Percentiles rank a stretch among this genome's conserved stretches.
Conservation (phyloP, 2,113 vertebrate genomes). For the Opisthocomus hoazin region DNA sequence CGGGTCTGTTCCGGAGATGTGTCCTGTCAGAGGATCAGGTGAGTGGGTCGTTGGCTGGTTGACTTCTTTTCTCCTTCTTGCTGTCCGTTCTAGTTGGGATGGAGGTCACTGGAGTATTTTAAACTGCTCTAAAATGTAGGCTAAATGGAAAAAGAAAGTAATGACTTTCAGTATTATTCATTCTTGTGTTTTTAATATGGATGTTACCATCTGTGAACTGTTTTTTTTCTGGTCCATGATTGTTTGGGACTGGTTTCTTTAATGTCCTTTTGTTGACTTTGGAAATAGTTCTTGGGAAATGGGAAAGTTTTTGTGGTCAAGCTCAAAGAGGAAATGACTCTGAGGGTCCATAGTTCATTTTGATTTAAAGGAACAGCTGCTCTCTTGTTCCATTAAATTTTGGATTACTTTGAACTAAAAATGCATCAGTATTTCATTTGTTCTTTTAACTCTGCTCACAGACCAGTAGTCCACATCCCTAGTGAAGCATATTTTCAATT, state of each 20-base stretch:
- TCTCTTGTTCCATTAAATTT: neutral
- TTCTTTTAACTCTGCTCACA: neutral
- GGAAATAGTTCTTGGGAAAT: neutral
- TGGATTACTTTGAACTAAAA: neutral
- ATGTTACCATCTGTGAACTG: neutral
- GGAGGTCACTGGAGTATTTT: neutral
- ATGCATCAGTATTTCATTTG: neutral
- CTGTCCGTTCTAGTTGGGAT: neutral
- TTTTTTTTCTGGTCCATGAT: neutral
- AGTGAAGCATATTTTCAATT: neutral
- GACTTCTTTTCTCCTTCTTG: neutral
- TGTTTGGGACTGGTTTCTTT: neutral
- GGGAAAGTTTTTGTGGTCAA: neutral
- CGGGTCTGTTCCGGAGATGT: slow-evolving; percentile 85
- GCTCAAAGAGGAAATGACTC: neutral
- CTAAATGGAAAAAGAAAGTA: neutral
- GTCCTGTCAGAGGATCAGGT: slow-evolving; percentile 90
- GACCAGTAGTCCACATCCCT: neutral
- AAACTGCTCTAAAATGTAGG: neutral
- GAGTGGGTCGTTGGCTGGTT: slow-evolving; percentile 28
- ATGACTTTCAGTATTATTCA: neutral
- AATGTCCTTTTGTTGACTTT: neutral
- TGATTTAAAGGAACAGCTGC: neutral
- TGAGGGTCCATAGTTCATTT: neutral
- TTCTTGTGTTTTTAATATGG: neutral